These are phyloP conservation scores for Megalurothrips usitatus DNA, from an alignment of 2,888 invertebrate genomes.

Conservation along the genomic window DNA sequence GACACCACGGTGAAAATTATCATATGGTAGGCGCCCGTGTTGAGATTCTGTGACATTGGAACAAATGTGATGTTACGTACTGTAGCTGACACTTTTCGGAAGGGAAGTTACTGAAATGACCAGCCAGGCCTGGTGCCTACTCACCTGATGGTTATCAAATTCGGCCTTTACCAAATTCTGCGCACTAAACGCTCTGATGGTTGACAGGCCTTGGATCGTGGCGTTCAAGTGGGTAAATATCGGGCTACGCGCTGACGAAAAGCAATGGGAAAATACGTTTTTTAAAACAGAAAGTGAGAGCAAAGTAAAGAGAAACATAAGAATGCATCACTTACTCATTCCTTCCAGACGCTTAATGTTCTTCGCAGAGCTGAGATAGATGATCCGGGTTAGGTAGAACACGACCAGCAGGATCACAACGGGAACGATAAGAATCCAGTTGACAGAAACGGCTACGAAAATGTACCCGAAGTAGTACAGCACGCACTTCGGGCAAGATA, in stretches of 20 bases:
- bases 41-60: too few relatives aligned
- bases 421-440: constrained; percentile 45
- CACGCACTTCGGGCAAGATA: too few relatives aligned
- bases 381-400: constrained; percentile 58
- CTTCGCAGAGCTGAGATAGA: constrained; percentile 64
- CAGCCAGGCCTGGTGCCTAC: too few relatives aligned
- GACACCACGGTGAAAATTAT: constrained; percentile 44
- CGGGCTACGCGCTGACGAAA: constrained; percentile 67
- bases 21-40: too few relatives aligned
- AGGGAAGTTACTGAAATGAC: too few relatives aligned
- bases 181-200: constrained; percentile 71
- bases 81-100: too few relatives aligned
- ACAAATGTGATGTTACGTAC: too few relatives aligned
- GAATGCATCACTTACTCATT: constrained; percentile 52
- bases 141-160: constrained; percentile 51
- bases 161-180: constrained; percentile 59
- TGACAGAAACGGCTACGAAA: constrained; percentile 51
- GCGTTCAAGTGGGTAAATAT: constrained; percentile 78
- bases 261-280: too few relatives aligned
- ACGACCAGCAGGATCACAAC: constrained; percentile 55
- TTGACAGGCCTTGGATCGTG: constrained; percentile 71
- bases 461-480: constrained; percentile 26
- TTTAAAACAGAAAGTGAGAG: too few relatives aligned
- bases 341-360: constrained; percentile 66
- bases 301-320: too few relatives aligned